Base-by-base conservation (phyloP, 2,113 vertebrate genomes). In the Monopterus albus region DNA sequence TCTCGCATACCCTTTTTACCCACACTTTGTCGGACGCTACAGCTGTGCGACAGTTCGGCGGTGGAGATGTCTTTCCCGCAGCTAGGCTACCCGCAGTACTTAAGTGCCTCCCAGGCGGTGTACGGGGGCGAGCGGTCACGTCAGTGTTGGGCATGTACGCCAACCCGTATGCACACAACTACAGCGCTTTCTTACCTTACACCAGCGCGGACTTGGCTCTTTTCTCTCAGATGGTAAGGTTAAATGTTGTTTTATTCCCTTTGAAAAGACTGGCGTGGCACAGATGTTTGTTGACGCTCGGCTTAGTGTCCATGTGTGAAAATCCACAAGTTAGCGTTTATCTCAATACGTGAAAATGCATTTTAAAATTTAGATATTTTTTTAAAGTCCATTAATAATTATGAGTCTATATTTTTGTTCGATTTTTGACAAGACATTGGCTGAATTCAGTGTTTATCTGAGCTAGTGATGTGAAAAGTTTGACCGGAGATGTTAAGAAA, bases 111-210 rank as follows among this genome's bases (percentile, higher is more conserved):
- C 88, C 95, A 95, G 85, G 96, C 95, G 78, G 95, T 95, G 83
- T 97, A 97, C 74, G 95, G 95, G 79, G 91, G 94, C 78, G 96
- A 97, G 95, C 96, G 17, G 96, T 97, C 80, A 95, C 94, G 45
- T 97, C 95, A 35, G 95, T 96, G 84, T 84, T 97, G 92, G 96
- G 97, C 91, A 96, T 98, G 96, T 98, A 98, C 89, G 95, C 96
- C 57, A 93, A 94, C 46, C 97, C 96, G 38, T 98, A 98, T 88
- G 94, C 96, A 47, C 95, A 95, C 91, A 95, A 94, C 94, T 98
- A 98, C 94, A 96, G 96, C 93, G 97, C 97, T 60, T 98, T 98
- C 89, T 90, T 98, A 81, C 97, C 97, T 46, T 98, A 98, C 91
- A 96, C 95, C 91, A 95, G 93, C 82, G 93, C 96, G 28, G 97